Conservation (phyloP, 2,113 vertebrate genomes). For the Dendrocopos noguchii region DNA sequence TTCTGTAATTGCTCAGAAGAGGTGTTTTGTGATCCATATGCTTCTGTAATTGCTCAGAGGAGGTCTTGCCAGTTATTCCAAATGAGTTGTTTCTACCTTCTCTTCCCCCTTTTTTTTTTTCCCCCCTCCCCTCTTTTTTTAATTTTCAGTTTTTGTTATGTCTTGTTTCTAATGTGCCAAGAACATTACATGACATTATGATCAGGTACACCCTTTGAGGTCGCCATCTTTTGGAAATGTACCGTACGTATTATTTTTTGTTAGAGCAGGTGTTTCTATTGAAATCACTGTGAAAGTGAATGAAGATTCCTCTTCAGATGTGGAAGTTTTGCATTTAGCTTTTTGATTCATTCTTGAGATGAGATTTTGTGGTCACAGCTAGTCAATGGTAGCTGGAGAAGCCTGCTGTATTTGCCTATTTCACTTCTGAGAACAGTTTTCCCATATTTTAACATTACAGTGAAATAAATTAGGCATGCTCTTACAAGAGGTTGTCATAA, state of each 20-base stretch:
- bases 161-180: background rate
- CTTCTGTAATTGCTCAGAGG: too few species aligned
- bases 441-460: background rate
- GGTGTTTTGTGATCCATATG: background rate
- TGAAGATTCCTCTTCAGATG: background rate
- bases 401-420: background rate
- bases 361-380: background rate
- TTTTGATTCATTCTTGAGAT: background rate
- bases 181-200: background rate
- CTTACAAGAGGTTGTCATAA: background rate
- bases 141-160: background rate
- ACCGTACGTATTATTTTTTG: background rate
- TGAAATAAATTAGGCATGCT: background rate
- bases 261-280: background rate
- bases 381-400: background rate
- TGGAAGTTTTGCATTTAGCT: background rate
- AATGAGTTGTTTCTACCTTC: background rate
- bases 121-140: background rate
- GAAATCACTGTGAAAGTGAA: background rate
- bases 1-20: background rate
- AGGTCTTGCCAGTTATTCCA: background rate
- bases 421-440: background rate
- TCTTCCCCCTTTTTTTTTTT: background rate
- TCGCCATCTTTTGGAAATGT: background rate
- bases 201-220: background rate